Conservation (phyloP, 2,797 vertebrate genomes). For the Champsocephalus gunnari region DNA sequence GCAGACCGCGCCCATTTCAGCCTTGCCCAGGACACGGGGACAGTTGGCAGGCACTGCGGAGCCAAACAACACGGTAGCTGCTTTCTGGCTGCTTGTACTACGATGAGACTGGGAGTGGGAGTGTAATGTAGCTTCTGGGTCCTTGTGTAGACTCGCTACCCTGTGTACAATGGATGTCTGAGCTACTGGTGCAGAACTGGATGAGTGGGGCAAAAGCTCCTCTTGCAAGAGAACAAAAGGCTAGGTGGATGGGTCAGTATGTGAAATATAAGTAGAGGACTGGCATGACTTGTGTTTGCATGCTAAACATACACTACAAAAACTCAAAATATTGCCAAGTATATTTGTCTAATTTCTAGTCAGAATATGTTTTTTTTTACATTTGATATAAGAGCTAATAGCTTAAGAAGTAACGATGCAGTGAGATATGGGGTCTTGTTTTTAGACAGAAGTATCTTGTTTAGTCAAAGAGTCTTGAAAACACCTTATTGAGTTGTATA, state of each 20-base stretch:
- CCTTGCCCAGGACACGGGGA: conserved; percentile 64
- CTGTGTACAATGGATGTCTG: conserved; percentile 50
- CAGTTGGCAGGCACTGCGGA: conserved; percentile 52
- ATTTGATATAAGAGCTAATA: too few relatives aligned
- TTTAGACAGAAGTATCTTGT: too few relatives aligned
- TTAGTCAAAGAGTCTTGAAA: too few relatives aligned
- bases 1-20: conserved; percentile 59
- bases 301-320: neutral
- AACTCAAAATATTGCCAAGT: too few relatives aligned
- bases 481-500: too few relatives aligned
- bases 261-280: neutral
- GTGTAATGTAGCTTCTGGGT: conserved; percentile 74
- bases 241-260: neutral
- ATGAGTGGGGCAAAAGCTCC: neutral
- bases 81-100: conserved; percentile 55
- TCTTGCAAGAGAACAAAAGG: conserved; percentile 19
- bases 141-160: conserved; percentile 54
- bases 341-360: too few relatives aligned
- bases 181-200: conserved; percentile 47
- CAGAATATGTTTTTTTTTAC: too few relatives aligned
- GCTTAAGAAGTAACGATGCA: too few relatives aligned
- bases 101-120: conserved; percentile 53
- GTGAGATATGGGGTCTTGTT: too few relatives aligned
- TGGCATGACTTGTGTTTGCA: neutral
- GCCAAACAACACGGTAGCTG: conserved; percentile 46